Conservation (phyloP, 2,888 invertebrate genomes). For the Lymantria dispar region DNA sequence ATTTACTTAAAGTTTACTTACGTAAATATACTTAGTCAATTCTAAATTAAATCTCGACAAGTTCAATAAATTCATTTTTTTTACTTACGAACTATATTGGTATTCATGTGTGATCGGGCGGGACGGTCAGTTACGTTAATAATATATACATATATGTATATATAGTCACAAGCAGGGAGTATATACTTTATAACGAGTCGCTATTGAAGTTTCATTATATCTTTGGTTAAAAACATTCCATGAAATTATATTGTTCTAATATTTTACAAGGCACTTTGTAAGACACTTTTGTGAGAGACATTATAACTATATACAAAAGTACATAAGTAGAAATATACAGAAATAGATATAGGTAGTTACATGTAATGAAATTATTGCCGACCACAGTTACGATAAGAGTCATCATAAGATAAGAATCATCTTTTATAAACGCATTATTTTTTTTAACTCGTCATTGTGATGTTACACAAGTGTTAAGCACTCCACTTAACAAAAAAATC, state of each 20-base stretch:
- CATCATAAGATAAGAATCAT: too few species aligned
- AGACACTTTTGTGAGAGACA: neutral
- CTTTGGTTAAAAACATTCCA: slow-evolving; percentile 33
- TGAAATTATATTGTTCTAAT: slow-evolving; percentile 8
- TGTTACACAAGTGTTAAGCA: too few species aligned
- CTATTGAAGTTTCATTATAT: slow-evolving; percentile 12
- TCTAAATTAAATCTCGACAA: slow-evolving; percentile 77
- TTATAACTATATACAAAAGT: too few species aligned
- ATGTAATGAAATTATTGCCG: too few species aligned
- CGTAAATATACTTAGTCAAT: slow-evolving; percentile 70
- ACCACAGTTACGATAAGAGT: too few species aligned
- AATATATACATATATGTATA: too few species aligned
- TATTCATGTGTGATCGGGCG: slow-evolving; percentile 55
- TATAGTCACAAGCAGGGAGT: neutral
- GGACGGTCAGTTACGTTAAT: neutral
- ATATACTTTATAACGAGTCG: neutral
- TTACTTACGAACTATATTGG: slow-evolving; percentile 67
- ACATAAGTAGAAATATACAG: too few species aligned
- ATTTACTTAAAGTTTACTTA: slow-evolving; percentile 72
- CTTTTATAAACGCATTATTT: too few species aligned
- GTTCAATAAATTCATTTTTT: slow-evolving; percentile 71
- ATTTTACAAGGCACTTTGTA: slow-evolving; percentile 29
- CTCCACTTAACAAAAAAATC: too few species aligned
- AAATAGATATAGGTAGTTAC: too few species aligned
- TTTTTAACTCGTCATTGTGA: too few species aligned